Evolutionary conservation across 2,113 vertebrate species (phyloP).

Genomic region (Eclectus roratus): DNA sequence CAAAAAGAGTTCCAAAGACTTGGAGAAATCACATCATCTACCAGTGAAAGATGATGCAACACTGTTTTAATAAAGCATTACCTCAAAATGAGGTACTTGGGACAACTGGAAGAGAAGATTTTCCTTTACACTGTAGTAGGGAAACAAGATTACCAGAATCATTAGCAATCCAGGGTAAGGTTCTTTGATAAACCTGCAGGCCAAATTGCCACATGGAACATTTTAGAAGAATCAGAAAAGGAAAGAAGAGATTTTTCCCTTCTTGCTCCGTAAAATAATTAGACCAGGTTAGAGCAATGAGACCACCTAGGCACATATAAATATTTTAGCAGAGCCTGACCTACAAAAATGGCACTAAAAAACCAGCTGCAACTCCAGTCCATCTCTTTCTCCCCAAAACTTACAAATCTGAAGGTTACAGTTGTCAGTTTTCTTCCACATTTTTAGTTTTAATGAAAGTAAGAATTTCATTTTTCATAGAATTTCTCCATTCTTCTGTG

Average conservation of each 20-base stretch:
- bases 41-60: background rate
- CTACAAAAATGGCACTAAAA: conserved; percentile 4
- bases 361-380: background rate
- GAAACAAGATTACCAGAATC: background rate
- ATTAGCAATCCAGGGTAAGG: background rate
- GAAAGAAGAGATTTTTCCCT: background rate
- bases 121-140: background rate
- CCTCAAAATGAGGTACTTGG: background rate
- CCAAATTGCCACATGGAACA: accelerated
- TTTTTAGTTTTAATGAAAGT: background rate
- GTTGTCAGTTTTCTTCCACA: background rate
- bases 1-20: background rate
- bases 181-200: background rate
- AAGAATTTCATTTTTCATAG: background rate
- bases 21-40: background rate
- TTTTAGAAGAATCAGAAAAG: background rate
- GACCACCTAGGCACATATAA: background rate
- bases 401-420: background rate
- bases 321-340: background rate
- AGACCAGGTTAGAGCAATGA: background rate
- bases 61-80: background rate
- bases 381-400: background rate
- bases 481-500: background rate
- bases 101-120: background rate
- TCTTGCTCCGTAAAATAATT: background rate